Evolutionary conservation across 2,888 invertebrate genomes (phyloP), one percentile per base, ranked within the genome.

Genomic region (Tipula vernalis): DNA sequence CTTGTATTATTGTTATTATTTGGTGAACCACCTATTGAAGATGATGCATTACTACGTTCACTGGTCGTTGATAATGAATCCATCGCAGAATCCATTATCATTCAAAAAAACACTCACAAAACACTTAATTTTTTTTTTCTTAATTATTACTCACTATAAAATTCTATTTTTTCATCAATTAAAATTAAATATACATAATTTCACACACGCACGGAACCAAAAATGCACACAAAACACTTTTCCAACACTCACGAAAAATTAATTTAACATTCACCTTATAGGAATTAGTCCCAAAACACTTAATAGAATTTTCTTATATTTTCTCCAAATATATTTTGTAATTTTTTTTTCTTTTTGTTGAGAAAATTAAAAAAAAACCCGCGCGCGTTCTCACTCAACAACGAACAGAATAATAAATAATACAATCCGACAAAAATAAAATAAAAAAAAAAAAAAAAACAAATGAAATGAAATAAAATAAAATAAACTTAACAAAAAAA

Each of bases 41-140:
- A 93, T 88, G 93, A 93, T 89, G 93, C 93, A 91, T 89, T 90
- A 90, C 91, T 91, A 88, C 93, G 93, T 90, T 94, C 94, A 92
- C 93, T 94, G 89, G 92, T 91, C 87, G 90, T 91, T 88, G 92
- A 91, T 89, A 91, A 92, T 88, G 92, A 92, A 91, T 93, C 93
- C 92, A 93, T 93, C 89, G 92, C 93, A 90, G 93, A 92, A 90
- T 94, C 93, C 93, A 93, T 93, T 84, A 88, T 88, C 88, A 88
- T 44, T 42, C 10, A 42, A 84, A 42, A 84, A 39, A 39, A 10
- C 71, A 71, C 28, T 10, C 71, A 71, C 84, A 39, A 41, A 84
- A 84, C 84, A 41, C 84, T 84, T 36, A 36, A 84, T 84, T 84
- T 84, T 84, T 39, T 36, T 36, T 83, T 36, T 83, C 13, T 51